phyloP scores from a whole-genome alignment of 2,888 invertebrate species.

The Morpho achilles region DNA sequence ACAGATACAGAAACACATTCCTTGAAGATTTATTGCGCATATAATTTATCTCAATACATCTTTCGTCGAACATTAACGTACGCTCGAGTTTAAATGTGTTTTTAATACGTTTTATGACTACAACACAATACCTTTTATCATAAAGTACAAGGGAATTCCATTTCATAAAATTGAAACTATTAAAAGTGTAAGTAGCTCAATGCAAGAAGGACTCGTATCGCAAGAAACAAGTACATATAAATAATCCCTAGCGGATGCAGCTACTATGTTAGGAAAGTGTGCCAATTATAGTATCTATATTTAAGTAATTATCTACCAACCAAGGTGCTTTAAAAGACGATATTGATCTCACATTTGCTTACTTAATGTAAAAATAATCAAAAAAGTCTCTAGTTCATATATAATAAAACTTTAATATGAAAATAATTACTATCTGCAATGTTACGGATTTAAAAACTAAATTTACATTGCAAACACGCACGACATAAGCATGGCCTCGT shows the following conservation, averaged over 20 bases:
- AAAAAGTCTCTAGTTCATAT: too few species aligned
- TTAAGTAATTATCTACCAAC: constrained; percentile 35
- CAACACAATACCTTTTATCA: constrained; percentile 2
- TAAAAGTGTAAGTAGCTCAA: constrained; percentile 16
- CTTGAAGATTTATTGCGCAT: constrained; percentile 2
- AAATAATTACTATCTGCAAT: too few species aligned
- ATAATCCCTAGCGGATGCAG: constrained; percentile 57
- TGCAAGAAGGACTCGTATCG: constrained; percentile 31
- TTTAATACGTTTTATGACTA: constrained; percentile 4
- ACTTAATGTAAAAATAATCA: constrained; percentile 27
- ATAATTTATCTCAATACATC: constrained; percentile 8
- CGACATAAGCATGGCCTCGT: too few species aligned
- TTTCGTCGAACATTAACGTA: constrained; percentile 5
- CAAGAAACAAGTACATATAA: constrained; percentile 46
- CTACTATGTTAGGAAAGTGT: constrained; percentile 61
- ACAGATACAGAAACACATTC: not conserved
- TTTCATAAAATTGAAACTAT: not conserved
- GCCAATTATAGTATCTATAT: constrained; percentile 50
- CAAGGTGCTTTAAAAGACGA: constrained; percentile 35
- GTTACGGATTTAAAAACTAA: too few species aligned
- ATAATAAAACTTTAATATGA: too few species aligned
- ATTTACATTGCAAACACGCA: too few species aligned
- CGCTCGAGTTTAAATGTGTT: constrained; percentile 12
- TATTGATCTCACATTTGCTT: constrained; percentile 50
- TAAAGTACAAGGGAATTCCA: not conserved